Base-by-base conservation (phyloP, 92 coral and sea anemone genomes). In the Anthopleura xanthogrammica region DNA sequence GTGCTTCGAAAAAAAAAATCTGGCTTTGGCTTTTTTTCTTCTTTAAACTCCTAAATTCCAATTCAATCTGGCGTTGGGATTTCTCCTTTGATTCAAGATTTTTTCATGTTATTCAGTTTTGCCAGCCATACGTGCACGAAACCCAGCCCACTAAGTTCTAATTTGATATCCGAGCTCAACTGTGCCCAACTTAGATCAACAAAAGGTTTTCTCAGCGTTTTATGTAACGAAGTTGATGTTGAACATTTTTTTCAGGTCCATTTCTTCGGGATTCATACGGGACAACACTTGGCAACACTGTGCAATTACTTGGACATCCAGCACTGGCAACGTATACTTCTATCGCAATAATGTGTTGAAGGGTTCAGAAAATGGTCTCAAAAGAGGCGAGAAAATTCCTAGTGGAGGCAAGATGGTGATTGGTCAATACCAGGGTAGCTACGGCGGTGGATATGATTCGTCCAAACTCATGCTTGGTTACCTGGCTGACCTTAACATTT, bases 401-500 rank as follows among this genome's bases (percentile, higher is more conserved):
- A 39, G 16, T 1, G 76, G 60, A 43, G 83, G 83, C 7, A 64
- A 73, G 57, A 76, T 80, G 36, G 36, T 64, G 41, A 66, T 80
- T 80, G 83, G 83, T n/a, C 83, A 79, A 79, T 79, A 79, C 56
- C 83, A 79, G 36, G 74, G 74, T 12, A 62, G 54, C 24, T 24
- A 78, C 1, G 43, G 52, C 3, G 46, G 72, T 16, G 72, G 66
- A 23, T 79, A 54, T 24, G 71, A 79, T 54, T 16, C 36, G 22
- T 41, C 52, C 14, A 54, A 57, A 36, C 76, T 64, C 60, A 80
- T 80, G 83, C 60, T 64, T 80, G 83, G 83, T 3, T 19, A 66
- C 52, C 41, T 80, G 76, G 83, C 83, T 65, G 83, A 66, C 52
- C 54, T 80, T 19, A 80, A 80, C 60, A 80, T 80, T 39, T 80